Evolutionary conservation across 2,888 invertebrate genomes (phyloP), one percentile per base, ranked within the genome.

Genomic region (Calliopum simillimum): DNA sequence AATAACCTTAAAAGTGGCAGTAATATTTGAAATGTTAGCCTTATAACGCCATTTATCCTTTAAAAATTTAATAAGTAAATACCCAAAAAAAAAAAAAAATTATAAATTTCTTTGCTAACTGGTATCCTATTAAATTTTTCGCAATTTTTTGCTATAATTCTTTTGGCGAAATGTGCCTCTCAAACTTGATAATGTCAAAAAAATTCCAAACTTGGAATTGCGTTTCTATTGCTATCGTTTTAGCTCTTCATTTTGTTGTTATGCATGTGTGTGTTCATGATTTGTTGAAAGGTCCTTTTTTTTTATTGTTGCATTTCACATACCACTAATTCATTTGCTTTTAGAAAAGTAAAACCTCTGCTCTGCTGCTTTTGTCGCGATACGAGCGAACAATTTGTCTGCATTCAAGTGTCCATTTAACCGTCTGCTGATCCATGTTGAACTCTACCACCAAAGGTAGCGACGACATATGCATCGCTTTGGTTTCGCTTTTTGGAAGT

Each of bases 381-480:
- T 16, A n/a, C 33, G 8, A 19, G 19, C 33, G 46, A 14, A 64
- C 59, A 51, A 69, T 69, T 69, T 66, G 71, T 72, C 71, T 69
- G 69, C 66, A 46, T 43, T 69, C 63, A 72, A 72, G 71, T 72
- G 69, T 65, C 66, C 66, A 72, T 72, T 72, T 51, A 47, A 61
- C 33, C 69, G 56, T 67, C 51, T 68, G 55, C 56, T n/a, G 16
- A 63, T 59, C 33, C 33, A 33, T 33, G 33, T 33, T 33, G 33
- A 33, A 33, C 33, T 33, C 33, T 33, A 33, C 33, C 33, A 33
- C 33, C 33, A 33, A 33, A 16, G 11, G 13, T 51, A 51, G 2
- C n/a, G 51, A 21, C 5, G 11, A 14, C 55, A 23, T 23, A 13
- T 21, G 19, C 6, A 8, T 55, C 19, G 19, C 13, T 23, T 21